A percentile compares a stretch with the other conserved stretches of the same genome.
Evolutionary conservation across 2,113 vertebrate genomes (phyloP).

Genomic region (Hirundichthys speculiger): DNA sequence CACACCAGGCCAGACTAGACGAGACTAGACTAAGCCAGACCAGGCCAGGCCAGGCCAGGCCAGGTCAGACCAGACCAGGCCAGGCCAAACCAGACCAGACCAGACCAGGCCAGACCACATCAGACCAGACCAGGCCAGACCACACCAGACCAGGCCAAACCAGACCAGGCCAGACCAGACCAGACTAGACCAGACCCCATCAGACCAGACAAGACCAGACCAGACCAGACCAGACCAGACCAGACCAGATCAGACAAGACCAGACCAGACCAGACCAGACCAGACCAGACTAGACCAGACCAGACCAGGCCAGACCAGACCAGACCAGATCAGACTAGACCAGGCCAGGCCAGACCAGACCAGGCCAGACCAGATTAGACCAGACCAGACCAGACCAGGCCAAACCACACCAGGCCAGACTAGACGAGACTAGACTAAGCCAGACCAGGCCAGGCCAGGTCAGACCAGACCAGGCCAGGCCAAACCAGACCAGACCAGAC

Average conservation of each 20-base stretch:
- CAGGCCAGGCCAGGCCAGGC: neutral
- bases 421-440: neutral
- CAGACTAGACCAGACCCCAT: too few relatives aligned
- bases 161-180: too few relatives aligned
- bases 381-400: too few relatives aligned
- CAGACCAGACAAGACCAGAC: too few relatives aligned
- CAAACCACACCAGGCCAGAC: neutral
- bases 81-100: neutral
- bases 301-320: neutral
- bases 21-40: neutral
- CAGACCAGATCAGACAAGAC: neutral
- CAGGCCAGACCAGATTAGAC: neutral
- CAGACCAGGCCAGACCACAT: too few relatives aligned
- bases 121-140: too few relatives aligned
- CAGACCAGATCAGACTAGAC: neutral
- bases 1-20: too few relatives aligned
- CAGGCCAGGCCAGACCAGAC: neutral
- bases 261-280: neutral
- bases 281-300: neutral
- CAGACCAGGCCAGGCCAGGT: neutral
- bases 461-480: neutral
- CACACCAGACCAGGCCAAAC: too few relatives aligned
- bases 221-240: too few relatives aligned
- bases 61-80: neutral
- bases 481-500: neutral